These are phyloP conservation scores for Aldrovandia affinis DNA, from an alignment of 2,797 vertebrate species.

Conservation along the genomic window DNA sequence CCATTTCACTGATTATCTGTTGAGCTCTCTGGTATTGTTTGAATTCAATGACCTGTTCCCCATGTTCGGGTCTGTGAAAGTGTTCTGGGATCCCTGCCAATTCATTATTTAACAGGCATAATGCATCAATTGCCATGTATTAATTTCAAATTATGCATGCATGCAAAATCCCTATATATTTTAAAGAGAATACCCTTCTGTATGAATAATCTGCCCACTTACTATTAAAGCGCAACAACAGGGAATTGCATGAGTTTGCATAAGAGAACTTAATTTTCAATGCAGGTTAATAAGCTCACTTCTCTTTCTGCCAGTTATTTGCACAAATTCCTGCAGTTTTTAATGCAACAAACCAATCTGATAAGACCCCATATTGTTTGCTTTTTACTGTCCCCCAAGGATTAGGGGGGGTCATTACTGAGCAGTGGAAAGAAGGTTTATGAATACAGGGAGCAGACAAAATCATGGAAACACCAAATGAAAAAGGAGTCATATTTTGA, in stretches of 20 bases:
- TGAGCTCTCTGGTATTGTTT: neutral
- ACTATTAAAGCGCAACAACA: constrained; percentile 51
- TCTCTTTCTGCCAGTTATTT: constrained; percentile 47
- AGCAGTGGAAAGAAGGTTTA: constrained; percentile 34
- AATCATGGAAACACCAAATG: too few relatives aligned
- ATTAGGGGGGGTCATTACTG: constrained; percentile 25
- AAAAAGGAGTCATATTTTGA: too few relatives aligned
- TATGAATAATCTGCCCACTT: constrained; percentile 61
- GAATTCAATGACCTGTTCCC: constrained; percentile 29
- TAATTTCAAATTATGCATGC: constrained; percentile 68
- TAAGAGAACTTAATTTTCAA: constrained; percentile 49
- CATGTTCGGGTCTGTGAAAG: constrained; percentile 46
- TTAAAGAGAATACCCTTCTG: constrained; percentile 49
- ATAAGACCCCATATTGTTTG: neutral
- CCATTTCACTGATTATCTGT: constrained; percentile 1
- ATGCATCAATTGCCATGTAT: constrained; percentile 69
- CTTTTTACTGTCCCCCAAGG: neutral
- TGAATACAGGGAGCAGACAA: constrained; percentile 33
- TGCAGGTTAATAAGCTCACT: constrained; percentile 52
- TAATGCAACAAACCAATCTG: constrained; percentile 21
- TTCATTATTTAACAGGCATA: constrained; percentile 71
- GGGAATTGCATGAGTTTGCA: constrained; percentile 54
- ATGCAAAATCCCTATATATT: constrained; percentile 49
- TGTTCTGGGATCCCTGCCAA: constrained; percentile 59
- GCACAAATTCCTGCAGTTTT: constrained; percentile 42